Percentiles rank a stretch among this genome's conserved stretches.
phyloP scores from a whole-genome alignment of 2,888 invertebrate species.

The Scrobipalpa atriplicella region DNA sequence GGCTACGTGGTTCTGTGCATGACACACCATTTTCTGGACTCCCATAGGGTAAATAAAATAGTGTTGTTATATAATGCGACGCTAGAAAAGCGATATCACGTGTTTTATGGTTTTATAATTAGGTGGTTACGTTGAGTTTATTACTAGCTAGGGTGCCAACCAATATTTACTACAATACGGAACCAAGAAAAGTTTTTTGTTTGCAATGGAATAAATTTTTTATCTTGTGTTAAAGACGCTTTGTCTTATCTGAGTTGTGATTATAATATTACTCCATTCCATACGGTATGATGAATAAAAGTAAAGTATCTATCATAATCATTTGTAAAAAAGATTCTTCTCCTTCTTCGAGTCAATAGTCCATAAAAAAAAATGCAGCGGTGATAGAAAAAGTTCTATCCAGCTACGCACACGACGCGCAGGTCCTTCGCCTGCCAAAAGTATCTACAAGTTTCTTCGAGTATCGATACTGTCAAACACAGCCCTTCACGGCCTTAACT shows the following conservation, averaged over 20 bases:
- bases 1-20: constrained; percentile 36
- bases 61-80: background rate
- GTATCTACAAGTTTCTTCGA: constrained; percentile 2
- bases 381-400: background rate
- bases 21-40: constrained; percentile 48
- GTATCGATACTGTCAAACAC: constrained; percentile 26
- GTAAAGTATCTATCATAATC: too few relatives aligned
- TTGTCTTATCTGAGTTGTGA: too few relatives aligned
- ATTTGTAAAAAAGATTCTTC: background rate
- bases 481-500: constrained; percentile 51
- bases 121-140: background rate
- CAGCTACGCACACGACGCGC: background rate
- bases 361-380: background rate
- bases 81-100: background rate
- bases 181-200: background rate
- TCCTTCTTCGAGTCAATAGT: too few relatives aligned
- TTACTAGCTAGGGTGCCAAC: background rate
- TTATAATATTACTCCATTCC: too few relatives aligned
- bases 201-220: too few relatives aligned
- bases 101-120: background rate
- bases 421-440: background rate
- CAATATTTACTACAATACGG: background rate
- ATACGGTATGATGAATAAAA: too few relatives aligned
- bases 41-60: constrained; percentile 31
- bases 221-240: too few relatives aligned